A percentile compares a stretch with the other conserved stretches of the same genome.
These are phyloP conservation scores for Tetramorium bicarinatum DNA, from an alignment of 2,888 invertebrate genomes.

Conservation along the genomic window DNA sequence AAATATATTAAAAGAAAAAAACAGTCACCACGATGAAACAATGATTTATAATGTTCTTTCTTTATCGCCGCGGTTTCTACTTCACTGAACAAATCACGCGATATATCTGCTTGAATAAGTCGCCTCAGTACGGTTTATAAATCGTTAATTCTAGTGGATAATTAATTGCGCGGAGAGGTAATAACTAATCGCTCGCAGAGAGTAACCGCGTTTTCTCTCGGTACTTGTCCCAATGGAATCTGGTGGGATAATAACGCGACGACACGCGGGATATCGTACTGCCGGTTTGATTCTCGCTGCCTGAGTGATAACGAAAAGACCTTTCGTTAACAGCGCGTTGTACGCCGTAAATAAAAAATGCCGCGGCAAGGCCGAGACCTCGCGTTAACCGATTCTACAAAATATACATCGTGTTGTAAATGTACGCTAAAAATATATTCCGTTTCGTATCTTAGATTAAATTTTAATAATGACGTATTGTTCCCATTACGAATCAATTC, in stretches of 20 bases:
- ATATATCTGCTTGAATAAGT: neutral
- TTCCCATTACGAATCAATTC: neutral
- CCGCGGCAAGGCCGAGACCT: neutral
- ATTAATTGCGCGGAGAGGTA: neutral
- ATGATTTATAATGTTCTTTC: neutral
- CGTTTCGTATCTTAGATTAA: neutral
- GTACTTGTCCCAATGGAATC: neutral
- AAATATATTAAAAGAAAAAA: neutral
- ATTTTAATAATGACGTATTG: neutral
- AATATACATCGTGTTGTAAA: neutral
- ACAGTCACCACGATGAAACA: neutral
- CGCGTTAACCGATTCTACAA: neutral
- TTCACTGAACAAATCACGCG: neutral
- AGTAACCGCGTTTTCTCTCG: neutral
- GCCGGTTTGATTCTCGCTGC: neutral
- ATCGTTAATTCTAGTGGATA: neutral
- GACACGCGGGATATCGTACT: neutral
- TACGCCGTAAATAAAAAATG: neutral
- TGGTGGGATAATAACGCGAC: neutral
- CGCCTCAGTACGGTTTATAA: neutral
- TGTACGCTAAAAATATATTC: neutral
- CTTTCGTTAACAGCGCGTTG: neutral
- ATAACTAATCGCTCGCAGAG: conserved; percentile 1
- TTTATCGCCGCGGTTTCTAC: neutral
- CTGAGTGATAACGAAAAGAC: neutral